Base-by-base conservation (phyloP, 2,888 invertebrate species). In the Sphaerophoria rueppellii region DNA sequence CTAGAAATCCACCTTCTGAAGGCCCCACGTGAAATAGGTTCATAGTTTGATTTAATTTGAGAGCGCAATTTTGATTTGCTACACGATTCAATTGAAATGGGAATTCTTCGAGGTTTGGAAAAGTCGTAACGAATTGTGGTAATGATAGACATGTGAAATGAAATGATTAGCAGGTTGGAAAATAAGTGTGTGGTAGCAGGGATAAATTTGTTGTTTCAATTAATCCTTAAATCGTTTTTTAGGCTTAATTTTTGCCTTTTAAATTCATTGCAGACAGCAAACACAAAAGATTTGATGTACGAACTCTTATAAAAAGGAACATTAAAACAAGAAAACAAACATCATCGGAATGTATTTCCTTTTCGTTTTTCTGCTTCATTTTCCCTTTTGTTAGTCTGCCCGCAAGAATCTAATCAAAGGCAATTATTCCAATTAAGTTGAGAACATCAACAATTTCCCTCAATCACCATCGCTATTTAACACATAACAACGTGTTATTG, bases 61-160 rank as follows among this genome's bases (percentile, higher is more conserved):
- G 65, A 81, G 81, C 50, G 71, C 81, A 76, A 81, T 82, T 79
- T 79, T 70, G 58, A 82, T 78, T 79, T 74, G 65, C 48, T 73
- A 48, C 58, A 61, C 58, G 57, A 70, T 74, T 52, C 46, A 40
- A 58, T 71, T 37, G 65, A 5, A 78, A 78, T 72, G 46, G 34
- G 52, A 71, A 58, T 54, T 54, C 46, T 35, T 60, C 14, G 72
- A 24, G 24, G 24, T 24, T 48, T 65, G n/a, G 40, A 71, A 24
- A 52, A 52, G 9, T 43, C 9, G 55, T 35, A 14, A 12, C n/a
- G 24, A 24, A 24, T 24, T 24, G 48, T 50, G 35, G 48, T 48
- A 73, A 74, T 55, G 37, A 76, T 67, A 14, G 40, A 60, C 58
- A 58, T 58, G 14, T 48, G 60, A 46, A 54, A 37, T 35, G 43